Evolutionary conservation across 2,888 invertebrate genomes (phyloP).

Genomic region (Liodrosophila aerea): DNA sequence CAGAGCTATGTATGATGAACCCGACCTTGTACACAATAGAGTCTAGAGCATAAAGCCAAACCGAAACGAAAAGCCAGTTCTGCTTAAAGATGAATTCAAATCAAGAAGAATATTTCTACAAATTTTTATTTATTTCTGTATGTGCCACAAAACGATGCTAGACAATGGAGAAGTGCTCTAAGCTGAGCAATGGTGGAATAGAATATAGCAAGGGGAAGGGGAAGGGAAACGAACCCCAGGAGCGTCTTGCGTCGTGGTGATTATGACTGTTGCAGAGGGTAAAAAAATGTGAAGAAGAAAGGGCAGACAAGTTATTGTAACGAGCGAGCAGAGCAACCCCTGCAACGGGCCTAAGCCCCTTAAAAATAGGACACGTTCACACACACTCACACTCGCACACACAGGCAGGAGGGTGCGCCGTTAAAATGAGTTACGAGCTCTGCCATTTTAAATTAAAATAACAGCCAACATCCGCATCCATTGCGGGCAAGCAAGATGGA

Average conservation of each 20-base stretch:
- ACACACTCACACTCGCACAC: conserved; percentile 28
- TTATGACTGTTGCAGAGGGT: conserved; percentile 46
- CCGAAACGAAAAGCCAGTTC: conserved; percentile 37
- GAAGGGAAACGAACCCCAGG: conserved; percentile 71
- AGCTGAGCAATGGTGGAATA: conserved; percentile 42
- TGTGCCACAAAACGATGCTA: conserved; percentile 72
- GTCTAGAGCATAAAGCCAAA: conserved; percentile 8
- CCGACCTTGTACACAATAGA: conserved; percentile 29
- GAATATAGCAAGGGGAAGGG: conserved; percentile 2
- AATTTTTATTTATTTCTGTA: conserved; percentile 66
- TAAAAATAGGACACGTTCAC: conserved; percentile 76
- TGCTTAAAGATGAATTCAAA: conserved; percentile 37
- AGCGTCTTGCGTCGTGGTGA: conserved; percentile 71
- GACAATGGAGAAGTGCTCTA: conserved; percentile 65
- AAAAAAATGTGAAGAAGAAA: conserved; percentile 40
- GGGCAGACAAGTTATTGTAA: conserved; percentile 78
- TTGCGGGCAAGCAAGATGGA: conserved; percentile 46
- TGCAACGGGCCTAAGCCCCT: conserved; percentile 57
- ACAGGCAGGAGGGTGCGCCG: conserved; percentile 63
- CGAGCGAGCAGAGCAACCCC: conserved; percentile 70
- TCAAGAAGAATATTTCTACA: conserved; percentile 49
- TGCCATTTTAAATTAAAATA: conserved; percentile 81
- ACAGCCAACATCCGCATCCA: conserved; percentile 58
- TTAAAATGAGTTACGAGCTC: conserved; percentile 81
- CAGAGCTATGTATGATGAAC: conserved; percentile 31